phyloP scores from a whole-genome alignment of 2,113 vertebrate genomes.

The Saimiri boliviensis region DNA sequence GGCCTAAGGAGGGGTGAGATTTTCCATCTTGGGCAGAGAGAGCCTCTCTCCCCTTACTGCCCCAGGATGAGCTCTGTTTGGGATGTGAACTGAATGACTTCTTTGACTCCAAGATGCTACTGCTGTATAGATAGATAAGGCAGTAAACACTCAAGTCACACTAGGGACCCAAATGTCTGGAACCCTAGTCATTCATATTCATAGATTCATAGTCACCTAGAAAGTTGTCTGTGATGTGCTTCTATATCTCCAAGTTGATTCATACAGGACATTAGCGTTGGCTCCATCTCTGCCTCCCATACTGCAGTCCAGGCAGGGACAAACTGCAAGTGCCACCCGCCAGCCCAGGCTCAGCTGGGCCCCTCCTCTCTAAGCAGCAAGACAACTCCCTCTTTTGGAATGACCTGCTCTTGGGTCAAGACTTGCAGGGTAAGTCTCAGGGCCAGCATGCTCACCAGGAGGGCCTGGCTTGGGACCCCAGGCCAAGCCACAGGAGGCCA shows the following conservation, averaged over 20 bases:
- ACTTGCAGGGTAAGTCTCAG: conserved; percentile 58
- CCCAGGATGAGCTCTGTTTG: background rate
- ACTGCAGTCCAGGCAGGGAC: conserved; percentile 54
- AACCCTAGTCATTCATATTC: background rate
- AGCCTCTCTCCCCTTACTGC: background rate
- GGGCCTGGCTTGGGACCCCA: conserved; percentile 15
- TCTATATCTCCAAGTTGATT: conserved; percentile 57
- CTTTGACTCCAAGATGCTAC: background rate
- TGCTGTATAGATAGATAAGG: background rate
- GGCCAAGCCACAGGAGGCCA: background rate
- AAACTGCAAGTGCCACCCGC: conserved; percentile 42
- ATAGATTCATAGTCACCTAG: background rate
- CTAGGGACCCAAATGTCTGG: background rate
- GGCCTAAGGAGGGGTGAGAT: background rate
- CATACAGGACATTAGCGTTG: conserved; percentile 34
- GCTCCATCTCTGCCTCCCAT: conserved; percentile 44
- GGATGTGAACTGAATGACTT: background rate
- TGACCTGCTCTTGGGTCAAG: conserved; percentile 59
- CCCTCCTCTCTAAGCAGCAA: conserved; percentile 53
- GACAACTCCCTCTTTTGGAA: conserved; percentile 61
- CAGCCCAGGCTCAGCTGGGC: background rate
- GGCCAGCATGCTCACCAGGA: conserved; percentile 3
- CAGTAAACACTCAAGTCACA: background rate
- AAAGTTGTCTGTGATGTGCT: conserved; percentile 48
- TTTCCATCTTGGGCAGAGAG: background rate